Conservation (phyloP, 2,113 vertebrate species). For the Gobiocypris rarus region DNA sequence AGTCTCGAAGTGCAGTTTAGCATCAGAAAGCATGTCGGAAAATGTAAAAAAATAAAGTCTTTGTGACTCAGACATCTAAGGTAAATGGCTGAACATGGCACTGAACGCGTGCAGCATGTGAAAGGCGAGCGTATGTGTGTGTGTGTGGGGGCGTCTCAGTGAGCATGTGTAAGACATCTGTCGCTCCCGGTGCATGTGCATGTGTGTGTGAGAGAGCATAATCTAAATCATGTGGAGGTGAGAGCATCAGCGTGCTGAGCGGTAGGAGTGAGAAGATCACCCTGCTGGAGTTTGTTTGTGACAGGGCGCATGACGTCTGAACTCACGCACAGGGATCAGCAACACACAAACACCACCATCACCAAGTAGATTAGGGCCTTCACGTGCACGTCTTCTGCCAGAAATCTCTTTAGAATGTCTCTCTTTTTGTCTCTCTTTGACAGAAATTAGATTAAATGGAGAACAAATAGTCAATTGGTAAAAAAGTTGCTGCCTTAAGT, state of each 20-base stretch:
- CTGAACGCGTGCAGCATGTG: background rate
- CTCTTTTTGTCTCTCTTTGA: background rate
- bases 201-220: constrained; percentile 34
- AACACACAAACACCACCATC: constrained; percentile 20
- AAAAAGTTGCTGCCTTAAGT: too few species aligned
- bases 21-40: background rate
- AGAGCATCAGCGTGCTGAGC: constrained; percentile 45
- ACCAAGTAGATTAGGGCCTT: background rate
- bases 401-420: background rate
- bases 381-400: background rate
- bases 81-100: constrained; percentile 1
- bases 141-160: constrained; percentile 35
- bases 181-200: constrained; percentile 15
- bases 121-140: constrained; percentile 2
- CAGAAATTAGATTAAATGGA: background rate
- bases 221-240: constrained; percentile 53
- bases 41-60: background rate
- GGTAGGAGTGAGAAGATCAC: constrained; percentile 48
- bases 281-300: constrained; percentile 47
- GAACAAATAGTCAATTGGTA: too few species aligned
- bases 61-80: constrained; percentile 11
- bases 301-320: constrained; percentile 29
- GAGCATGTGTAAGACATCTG: constrained; percentile 46
- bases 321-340: constrained; percentile 12
- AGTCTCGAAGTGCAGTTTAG: background rate